Conservation (phyloP, 2,113 vertebrate species). For the Heterotilapia buettikoferi region DNA sequence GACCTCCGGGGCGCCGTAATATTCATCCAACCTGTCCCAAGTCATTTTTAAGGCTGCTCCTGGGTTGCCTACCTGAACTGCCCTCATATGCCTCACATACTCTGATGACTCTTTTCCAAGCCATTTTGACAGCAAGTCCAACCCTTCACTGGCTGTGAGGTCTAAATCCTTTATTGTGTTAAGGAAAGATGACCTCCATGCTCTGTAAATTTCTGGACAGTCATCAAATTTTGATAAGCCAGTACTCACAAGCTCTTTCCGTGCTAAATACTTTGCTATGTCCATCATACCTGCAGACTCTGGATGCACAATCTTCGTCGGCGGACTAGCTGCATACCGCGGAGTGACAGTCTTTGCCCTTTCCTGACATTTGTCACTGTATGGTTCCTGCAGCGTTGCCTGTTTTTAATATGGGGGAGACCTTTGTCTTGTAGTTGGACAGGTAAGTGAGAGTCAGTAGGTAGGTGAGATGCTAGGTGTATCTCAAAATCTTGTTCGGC, state of each 20-base stretch:
- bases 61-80: too few relatives aligned
- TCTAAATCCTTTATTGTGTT: background rate
- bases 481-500: background rate
- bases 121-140: background rate
- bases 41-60: too few relatives aligned
- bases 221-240: background rate
- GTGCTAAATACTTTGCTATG: background rate
- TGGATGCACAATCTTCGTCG: background rate
- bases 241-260: background rate
- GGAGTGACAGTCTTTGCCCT: background rate
- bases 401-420: background rate
- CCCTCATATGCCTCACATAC: too few relatives aligned
- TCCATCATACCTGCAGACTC: background rate
- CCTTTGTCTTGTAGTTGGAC: background rate
- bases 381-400: background rate
- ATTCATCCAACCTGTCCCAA: too few relatives aligned
- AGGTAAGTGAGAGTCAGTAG: background rate
- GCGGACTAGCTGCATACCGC: background rate
- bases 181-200: background rate
- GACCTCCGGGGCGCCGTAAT: too few relatives aligned
- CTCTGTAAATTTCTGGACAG: background rate
- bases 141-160: background rate
- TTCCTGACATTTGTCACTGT: background rate
- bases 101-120: too few relatives aligned
- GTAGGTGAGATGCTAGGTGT: background rate